Evolutionary conservation across 2,888 invertebrate species (phyloP).

Genomic region (Leptopilina myrica): DNA sequence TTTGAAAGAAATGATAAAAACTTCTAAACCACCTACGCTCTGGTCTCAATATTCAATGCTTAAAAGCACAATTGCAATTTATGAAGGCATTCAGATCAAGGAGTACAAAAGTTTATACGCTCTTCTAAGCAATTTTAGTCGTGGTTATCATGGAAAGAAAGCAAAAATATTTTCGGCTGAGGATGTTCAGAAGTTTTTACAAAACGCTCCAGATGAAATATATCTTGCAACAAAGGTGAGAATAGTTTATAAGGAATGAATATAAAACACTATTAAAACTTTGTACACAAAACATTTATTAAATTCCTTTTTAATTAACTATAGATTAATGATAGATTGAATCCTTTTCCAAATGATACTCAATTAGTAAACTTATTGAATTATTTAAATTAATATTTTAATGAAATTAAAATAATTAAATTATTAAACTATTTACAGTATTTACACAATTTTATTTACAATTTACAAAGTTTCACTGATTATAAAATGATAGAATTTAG

Average conservation of each 20-base stretch:
- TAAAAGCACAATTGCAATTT: background rate
- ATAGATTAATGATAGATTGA: background rate
- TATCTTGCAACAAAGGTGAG: background rate
- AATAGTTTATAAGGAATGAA: background rate
- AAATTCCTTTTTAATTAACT: background rate
- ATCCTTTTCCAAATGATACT: background rate
- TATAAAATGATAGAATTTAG: background rate
- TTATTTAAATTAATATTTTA: background rate
- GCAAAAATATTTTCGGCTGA: constrained; percentile 1
- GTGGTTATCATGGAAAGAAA: background rate
- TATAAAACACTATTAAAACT: background rate
- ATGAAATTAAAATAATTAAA: too few relatives aligned
- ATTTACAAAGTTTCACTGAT: background rate
- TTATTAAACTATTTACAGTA: background rate
- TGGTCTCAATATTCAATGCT: background rate
- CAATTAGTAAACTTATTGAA: background rate
- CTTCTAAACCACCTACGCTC: background rate
- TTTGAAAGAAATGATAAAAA: background rate
- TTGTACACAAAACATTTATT: background rate
- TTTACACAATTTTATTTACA: background rate
- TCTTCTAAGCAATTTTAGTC: background rate
- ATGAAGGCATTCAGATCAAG: background rate
- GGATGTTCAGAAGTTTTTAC: background rate
- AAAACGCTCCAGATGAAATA: background rate
- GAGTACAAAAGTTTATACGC: background rate